Percentiles rank a stretch among this genome's conserved stretches.
Evolutionary conservation across 1,140 invertebrate species (phyloP).

Genomic region (Lanistes nyassanus): DNA sequence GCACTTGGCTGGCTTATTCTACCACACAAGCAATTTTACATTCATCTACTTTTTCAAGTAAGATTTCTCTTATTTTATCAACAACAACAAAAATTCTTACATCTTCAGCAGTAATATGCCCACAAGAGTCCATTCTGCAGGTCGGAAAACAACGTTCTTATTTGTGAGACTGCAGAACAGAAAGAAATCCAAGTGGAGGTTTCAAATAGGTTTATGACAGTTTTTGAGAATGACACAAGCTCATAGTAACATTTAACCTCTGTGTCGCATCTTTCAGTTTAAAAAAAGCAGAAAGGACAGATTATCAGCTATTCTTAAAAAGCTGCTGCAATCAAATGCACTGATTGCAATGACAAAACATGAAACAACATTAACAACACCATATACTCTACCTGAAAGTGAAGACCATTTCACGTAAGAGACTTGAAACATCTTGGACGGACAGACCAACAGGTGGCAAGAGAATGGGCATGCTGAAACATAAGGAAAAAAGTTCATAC

Average conservation of each 20-base stretch:
- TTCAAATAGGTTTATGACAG: too few relatives aligned
- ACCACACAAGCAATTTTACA: too few relatives aligned
- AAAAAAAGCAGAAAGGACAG: too few relatives aligned
- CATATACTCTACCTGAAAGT: constrained; percentile 62
- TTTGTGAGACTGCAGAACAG: constrained; percentile 44
- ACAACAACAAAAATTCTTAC: constrained; percentile 47
- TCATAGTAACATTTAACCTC: too few relatives aligned
- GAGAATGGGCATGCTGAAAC: constrained; percentile 49
- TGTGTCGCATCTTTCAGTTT: too few relatives aligned
- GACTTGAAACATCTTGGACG: constrained; percentile 46
- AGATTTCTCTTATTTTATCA: too few relatives aligned
- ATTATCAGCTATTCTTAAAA: too few relatives aligned
- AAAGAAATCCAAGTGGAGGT: too few relatives aligned
- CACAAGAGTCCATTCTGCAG: constrained; percentile 56
- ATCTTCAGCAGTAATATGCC: constrained; percentile 53
- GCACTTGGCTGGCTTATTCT: too few relatives aligned
- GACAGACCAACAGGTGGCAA: constrained; percentile 45
- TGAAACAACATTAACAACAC: constrained; percentile 9
- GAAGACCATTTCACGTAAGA: constrained; percentile 43
- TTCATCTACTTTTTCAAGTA: too few relatives aligned
- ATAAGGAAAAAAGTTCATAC: background rate
- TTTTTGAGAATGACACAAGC: too few relatives aligned
- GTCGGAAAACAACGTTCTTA: constrained; percentile 56
- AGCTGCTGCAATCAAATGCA: too few relatives aligned
- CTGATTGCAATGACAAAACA: background rate